phyloP scores from a whole-genome alignment of 2,888 invertebrate species.

The Nemoura dubitans region DNA sequence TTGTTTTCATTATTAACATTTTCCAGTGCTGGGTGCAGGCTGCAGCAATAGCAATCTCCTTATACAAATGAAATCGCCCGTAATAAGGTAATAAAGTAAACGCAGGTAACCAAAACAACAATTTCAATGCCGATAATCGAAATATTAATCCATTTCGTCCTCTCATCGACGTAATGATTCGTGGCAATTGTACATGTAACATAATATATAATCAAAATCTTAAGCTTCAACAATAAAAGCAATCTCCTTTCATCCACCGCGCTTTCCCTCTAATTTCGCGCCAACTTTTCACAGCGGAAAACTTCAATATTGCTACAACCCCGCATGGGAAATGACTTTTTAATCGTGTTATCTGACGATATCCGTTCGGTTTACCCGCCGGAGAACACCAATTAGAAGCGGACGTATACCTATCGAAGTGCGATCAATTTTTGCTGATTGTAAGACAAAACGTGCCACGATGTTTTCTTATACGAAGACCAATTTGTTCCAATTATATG shows the following conservation, averaged over 20 bases:
- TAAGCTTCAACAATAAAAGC: not conserved
- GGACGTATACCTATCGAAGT: not conserved
- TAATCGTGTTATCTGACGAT: conserved; percentile 5
- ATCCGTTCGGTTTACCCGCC: not conserved
- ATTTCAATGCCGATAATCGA: too few relatives aligned
- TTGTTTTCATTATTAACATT: too few relatives aligned
- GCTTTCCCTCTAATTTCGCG: not conserved
- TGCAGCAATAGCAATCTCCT: too few relatives aligned
- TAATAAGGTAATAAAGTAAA: too few relatives aligned
- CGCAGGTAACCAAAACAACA: too few relatives aligned
- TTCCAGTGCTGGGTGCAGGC: too few relatives aligned
- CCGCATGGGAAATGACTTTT: not conserved
- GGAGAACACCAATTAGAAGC: not conserved
- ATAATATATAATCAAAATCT: not conserved
- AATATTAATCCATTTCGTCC: too few relatives aligned
- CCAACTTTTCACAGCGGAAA: not conserved
- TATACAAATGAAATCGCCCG: too few relatives aligned
- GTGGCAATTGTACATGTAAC: too few relatives aligned
- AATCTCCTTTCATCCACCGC: not conserved
- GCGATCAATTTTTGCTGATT: conserved; percentile 23
- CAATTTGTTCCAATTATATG: not conserved
- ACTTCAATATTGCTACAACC: not conserved
- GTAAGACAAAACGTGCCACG: not conserved
- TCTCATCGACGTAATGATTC: too few relatives aligned
- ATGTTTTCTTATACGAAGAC: not conserved